Conservation (phyloP, 2,113 vertebrate species). For the Tragelaphus scriptus region DNA sequence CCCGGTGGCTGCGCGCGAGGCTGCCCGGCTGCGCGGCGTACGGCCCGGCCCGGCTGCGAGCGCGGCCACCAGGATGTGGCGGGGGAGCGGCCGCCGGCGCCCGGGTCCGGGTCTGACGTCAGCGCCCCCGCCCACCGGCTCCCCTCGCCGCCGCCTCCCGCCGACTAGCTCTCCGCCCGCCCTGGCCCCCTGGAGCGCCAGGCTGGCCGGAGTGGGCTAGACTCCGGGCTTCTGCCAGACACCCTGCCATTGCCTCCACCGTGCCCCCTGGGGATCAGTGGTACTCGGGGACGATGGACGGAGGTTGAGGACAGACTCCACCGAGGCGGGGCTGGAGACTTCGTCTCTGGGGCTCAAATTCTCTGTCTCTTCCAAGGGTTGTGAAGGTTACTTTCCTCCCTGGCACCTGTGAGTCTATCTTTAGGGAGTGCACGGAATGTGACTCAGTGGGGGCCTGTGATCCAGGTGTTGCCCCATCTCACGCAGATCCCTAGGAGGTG, state of each 20-base stretch:
- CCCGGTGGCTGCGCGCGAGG: slow-evolving; percentile 53
- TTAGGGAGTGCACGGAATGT: not conserved
- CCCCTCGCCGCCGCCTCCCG: not conserved
- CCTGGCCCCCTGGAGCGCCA: not conserved
- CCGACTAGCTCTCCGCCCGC: slow-evolving; percentile 14
- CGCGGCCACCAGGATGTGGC: slow-evolving; percentile 73
- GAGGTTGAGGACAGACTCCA: not conserved
- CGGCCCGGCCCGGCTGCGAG: slow-evolving; percentile 52
- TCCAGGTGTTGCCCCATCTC: no score
- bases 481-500: not conserved
- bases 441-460: not conserved
- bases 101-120: slow-evolving; percentile 77
- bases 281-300: not conserved
- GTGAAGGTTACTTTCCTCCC: not conserved
- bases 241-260: not conserved
- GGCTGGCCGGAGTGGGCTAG: not conserved
- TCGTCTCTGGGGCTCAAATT: not conserved
- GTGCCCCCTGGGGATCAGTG: not conserved
- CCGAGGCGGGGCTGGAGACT: not conserved
- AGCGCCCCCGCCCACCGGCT: slow-evolving; percentile 64
- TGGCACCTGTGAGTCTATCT: not conserved
- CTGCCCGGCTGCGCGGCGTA: slow-evolving; percentile 10
- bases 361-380: not conserved
- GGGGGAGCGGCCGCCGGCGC: slow-evolving; percentile 58
- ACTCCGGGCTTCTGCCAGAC: not conserved